Evolutionary conservation across 2,888 invertebrate species (phyloP).

Genomic region (Patella ulyssiponensis): DNA sequence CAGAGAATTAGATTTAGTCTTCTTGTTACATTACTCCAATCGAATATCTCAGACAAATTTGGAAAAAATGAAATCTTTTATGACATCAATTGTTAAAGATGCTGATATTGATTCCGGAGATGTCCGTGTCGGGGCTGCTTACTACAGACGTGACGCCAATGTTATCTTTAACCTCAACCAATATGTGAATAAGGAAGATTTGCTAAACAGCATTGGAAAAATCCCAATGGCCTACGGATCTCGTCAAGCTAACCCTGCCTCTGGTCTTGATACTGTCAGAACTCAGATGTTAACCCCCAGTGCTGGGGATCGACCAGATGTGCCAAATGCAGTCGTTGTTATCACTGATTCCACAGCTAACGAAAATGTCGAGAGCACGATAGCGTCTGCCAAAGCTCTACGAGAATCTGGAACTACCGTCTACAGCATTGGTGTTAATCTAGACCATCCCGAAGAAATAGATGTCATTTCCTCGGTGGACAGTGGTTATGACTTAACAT

Average conservation of each 20-base stretch:
- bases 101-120: slow-evolving; percentile 50
- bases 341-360: slow-evolving; percentile 53
- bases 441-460: slow-evolving; percentile 41
- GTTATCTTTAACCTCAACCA: slow-evolving; percentile 53
- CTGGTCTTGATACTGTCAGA: slow-evolving; percentile 51
- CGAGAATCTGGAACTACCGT: slow-evolving; percentile 24
- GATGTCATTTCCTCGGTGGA: slow-evolving; percentile 35
- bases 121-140: slow-evolving; percentile 49
- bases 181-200: slow-evolving; percentile 43
- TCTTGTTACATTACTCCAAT: slow-evolving; percentile 52
- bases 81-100: slow-evolving; percentile 39
- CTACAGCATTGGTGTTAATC: slow-evolving; percentile 39
- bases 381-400: slow-evolving; percentile 36
- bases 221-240: slow-evolving; percentile 41
- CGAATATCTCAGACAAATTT: slow-evolving; percentile 37
- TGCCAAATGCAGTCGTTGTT: slow-evolving; percentile 50
- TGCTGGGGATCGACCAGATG: slow-evolving; percentile 44
- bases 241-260: slow-evolving; percentile 42
- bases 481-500: slow-evolving; percentile 24
- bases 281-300: slow-evolving; percentile 38
- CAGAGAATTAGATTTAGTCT: slow-evolving; percentile 50
- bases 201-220: slow-evolving; percentile 44
- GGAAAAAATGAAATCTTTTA: slow-evolving; percentile 41
- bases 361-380: slow-evolving; percentile 35
- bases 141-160: slow-evolving; percentile 37